phyloP scores from a whole-genome alignment of 2,797 vertebrate genomes.

The Bovichtus variegatus region DNA sequence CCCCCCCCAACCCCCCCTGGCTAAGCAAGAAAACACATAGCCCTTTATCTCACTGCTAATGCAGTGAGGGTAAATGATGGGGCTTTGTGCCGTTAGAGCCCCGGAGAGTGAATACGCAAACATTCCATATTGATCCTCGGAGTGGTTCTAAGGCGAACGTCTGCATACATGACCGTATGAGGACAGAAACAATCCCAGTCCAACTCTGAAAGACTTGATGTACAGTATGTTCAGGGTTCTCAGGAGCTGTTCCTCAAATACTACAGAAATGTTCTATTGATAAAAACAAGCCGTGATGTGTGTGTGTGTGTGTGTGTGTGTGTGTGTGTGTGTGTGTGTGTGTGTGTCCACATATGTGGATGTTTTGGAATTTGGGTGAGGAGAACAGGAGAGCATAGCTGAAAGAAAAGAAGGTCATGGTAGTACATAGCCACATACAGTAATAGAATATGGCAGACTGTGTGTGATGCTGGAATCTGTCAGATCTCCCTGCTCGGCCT shows the following conservation, averaged over 20 bases:
- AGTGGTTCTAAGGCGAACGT: slow-evolving; percentile 54
- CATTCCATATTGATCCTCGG: slow-evolving; percentile 71
- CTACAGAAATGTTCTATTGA: slow-evolving; percentile 47
- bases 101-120: slow-evolving; percentile 68
- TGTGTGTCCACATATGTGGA: slow-evolving; percentile 4
- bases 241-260: slow-evolving; percentile 31
- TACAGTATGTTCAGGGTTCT: slow-evolving; percentile 29
- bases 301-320: background rate
- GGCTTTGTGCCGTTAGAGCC: slow-evolving; percentile 64
- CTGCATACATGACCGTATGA: slow-evolving; percentile 52
- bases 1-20: slow-evolving; percentile 75
- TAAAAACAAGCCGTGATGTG: slow-evolving; percentile 35
- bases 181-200: slow-evolving; percentile 41
- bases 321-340: background rate
- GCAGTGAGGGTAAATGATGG: slow-evolving; percentile 79
- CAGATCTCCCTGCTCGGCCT: slow-evolving; percentile 76
- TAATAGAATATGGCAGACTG: slow-evolving; percentile 73
- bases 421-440: slow-evolving; percentile 64
- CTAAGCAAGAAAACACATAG: slow-evolving; percentile 70
- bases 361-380: slow-evolving; percentile 40
- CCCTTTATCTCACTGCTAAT: slow-evolving; percentile 75
- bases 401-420: slow-evolving; percentile 65
- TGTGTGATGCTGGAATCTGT: slow-evolving; percentile 78
- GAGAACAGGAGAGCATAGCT: slow-evolving; percentile 40
- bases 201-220: slow-evolving; percentile 18